phyloP scores from a whole-genome alignment of 2,888 invertebrate genomes.

The Salticus scenicus region DNA sequence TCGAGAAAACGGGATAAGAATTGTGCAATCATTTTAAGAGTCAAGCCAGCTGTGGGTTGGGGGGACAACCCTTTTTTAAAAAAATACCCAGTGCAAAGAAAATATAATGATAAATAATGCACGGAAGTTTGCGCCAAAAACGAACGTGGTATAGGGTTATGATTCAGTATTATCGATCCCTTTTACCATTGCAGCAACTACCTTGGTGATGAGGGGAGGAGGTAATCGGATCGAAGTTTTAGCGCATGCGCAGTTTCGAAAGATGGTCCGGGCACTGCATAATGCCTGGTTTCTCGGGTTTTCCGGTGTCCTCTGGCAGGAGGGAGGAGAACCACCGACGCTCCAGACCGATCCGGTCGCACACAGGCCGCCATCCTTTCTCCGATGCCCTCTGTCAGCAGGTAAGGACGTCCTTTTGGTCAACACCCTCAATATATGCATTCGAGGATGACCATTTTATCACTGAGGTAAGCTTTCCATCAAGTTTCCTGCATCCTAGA shows the following conservation, averaged over 20 bases:
- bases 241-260: conserved; percentile 44
- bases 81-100: conserved; percentile 11
- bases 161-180: conserved; percentile 61
- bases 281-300: conserved; percentile 67
- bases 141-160: conserved; percentile 41
- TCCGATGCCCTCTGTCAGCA: conserved; percentile 42
- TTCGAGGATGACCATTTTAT: not conserved
- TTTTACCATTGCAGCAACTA: conserved; percentile 48
- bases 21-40: conserved; percentile 9
- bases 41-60: not conserved
- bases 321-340: conserved; percentile 59
- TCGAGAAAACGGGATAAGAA: conserved; percentile 8
- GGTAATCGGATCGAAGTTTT: conserved; percentile 64
- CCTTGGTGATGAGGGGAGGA: conserved; percentile 38
- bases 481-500: not conserved
- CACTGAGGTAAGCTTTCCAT: not conserved
- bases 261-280: conserved; percentile 68
- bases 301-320: conserved; percentile 66
- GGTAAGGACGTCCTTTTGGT: conserved; percentile 44
- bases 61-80: not conserved
- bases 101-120: conserved; percentile 23
- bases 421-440: not conserved
- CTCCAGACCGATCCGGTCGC: conserved; percentile 56
- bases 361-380: conserved; percentile 39
- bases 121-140: conserved; percentile 15